Conservation (phyloP, 2,113 vertebrate genomes). For the Ammodytes dubius region DNA sequence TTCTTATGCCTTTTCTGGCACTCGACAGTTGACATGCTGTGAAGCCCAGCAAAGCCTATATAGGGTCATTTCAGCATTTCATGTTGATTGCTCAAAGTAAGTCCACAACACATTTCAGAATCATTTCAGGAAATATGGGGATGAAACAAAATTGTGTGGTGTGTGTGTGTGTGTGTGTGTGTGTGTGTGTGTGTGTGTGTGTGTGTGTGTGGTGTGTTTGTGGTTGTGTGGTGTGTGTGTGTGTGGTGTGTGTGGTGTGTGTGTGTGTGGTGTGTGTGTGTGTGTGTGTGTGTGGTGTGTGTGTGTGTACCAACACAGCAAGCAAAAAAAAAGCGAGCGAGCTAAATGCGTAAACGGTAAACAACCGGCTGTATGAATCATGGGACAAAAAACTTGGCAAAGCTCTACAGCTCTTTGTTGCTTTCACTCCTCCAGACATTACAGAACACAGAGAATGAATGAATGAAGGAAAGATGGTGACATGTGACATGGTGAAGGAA, state of each 20-base stretch:
- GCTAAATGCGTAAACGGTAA: not conserved
- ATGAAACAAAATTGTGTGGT: not conserved
- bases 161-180: not conserved
- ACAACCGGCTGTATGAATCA: conserved; percentile 18
- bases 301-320: not conserved
- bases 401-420: conserved; percentile 54
- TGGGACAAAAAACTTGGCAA: conserved; percentile 53
- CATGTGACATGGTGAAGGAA: conserved; percentile 58
- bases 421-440: conserved; percentile 47
- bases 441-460: conserved; percentile 28
- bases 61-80: conserved; percentile 6
- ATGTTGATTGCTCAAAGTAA: not conserved
- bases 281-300: no score
- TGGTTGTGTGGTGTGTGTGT: no score
- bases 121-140: not conserved
- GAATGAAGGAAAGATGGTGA: conserved; percentile 11
- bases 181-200: no score
- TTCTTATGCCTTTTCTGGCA: not conserved
- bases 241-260: no score
- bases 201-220: no score
- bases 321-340: not conserved
- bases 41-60: conserved; percentile 7
- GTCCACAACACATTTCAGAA: not conserved
- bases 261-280: no score
- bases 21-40: conserved; percentile 16